Percentiles rank a stretch among this genome's conserved stretches.
phyloP scores from a whole-genome alignment of 2,888 invertebrate species.

The Phoronis australis region DNA sequence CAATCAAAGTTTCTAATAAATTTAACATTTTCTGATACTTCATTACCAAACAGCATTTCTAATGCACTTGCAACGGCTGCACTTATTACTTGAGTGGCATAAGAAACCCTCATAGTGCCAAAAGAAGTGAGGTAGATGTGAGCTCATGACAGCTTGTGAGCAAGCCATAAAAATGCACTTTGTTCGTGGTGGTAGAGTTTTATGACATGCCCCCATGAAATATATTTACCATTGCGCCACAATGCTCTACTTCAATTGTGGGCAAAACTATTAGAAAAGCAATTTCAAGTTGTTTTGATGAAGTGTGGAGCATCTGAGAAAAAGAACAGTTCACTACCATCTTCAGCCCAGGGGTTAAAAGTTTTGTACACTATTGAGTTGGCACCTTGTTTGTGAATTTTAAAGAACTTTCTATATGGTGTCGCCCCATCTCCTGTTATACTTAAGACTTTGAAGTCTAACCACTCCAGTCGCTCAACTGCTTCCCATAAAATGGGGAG shows the following conservation, averaged over 20 bases:
- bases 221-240: conserved; percentile 11
- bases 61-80: conserved; percentile 11
- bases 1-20: not conserved
- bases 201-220: conserved; percentile 10
- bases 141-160: conserved; percentile 10
- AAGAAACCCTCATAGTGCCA: not conserved
- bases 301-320: conserved; percentile 14
- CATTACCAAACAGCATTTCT: conserved; percentile 3
- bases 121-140: conserved; percentile 9
- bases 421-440: not conserved
- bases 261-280: conserved; percentile 8
- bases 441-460: not conserved
- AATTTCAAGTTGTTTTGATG: conserved; percentile 11
- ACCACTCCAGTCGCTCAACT: not conserved
- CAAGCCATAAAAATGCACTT: conserved; percentile 5
- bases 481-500: not conserved
- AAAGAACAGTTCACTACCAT: conserved; percentile 2
- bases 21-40: not conserved
- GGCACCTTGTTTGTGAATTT: not conserved
- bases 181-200: conserved; percentile 12
- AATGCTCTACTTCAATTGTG: conserved; percentile 7
- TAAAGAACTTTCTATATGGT: not conserved
- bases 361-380: not conserved
- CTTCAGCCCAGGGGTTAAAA: not conserved
- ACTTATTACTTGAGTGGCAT: conserved; percentile 11